Base-by-base conservation (phyloP, 2,113 vertebrate genomes). In the Capricornis sumatraensis region DNA sequence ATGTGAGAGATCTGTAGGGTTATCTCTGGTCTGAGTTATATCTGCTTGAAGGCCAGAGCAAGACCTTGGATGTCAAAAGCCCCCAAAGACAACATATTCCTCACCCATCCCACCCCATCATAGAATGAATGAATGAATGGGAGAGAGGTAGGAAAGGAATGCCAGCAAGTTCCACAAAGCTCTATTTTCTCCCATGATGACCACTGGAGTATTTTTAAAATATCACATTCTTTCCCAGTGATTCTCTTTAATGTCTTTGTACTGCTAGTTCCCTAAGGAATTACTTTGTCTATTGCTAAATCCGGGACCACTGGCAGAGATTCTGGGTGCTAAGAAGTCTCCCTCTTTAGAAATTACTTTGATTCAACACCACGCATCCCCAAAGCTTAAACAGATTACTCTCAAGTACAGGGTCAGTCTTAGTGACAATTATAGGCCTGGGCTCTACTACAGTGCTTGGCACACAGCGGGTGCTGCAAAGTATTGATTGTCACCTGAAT, bases 131-230 rank as follows among this genome's bases (percentile, higher is more conserved):
- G 25, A 81, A 58, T 28, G n/a, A 64, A 55, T 43, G 47, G 15
- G 36, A 43, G 14, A 6, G 27, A 19, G n/a, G 5, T 1, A 17
- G 4, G 2, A 7, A 47, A 8, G 45, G 2, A 47, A 40, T 53
- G 11, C 15, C 67, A 33, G 55, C 14, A 79, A 50, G 30, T 47
- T 67, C 33, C 62, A 40, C 83, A 78, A 81, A 90, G 23, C 7
- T 76, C 58, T 87, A 36, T 47, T 94, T 81, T 89, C 57, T 78
- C 83, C 47, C 40, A 52, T 43, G 27, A 84, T n/a, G 64, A 88
- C 53, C 43, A 64, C 2, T 23, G 28, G 16, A 33, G 28, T 62
- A 1, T 33, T 78, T 78, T 27, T 5, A 57, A 87, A 96, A 58
- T 43, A 58, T 64, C 47, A 45, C 25, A 79, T 15, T 88, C 45